phyloP scores from a whole-genome alignment of 2,113 vertebrate species.

The Clupea harengus region DNA sequence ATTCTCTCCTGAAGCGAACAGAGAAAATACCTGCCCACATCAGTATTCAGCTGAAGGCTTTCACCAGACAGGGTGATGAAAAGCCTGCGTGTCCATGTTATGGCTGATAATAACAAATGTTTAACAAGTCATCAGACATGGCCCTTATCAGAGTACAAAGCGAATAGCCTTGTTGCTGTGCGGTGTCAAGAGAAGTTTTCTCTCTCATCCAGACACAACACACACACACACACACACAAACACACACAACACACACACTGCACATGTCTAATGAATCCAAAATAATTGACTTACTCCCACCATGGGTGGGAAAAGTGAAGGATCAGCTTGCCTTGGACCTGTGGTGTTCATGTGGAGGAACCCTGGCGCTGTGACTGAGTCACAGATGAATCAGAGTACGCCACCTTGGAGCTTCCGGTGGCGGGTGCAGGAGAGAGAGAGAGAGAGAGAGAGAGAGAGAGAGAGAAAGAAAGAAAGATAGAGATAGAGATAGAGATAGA shows the following conservation, averaged over 20 bases:
- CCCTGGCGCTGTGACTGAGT: not conserved
- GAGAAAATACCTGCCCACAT: not conserved
- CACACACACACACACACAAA: not conserved
- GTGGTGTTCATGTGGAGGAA: not conserved
- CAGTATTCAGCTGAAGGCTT: slow-evolving; percentile 11
- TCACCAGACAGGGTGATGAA: not conserved
- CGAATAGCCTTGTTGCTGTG: not conserved
- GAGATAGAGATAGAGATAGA: not conserved
- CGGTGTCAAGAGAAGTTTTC: not conserved
- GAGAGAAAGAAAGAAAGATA: not conserved
- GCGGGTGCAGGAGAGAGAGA: not conserved
- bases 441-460: not conserved
- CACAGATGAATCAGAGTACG: slow-evolving; percentile 10
- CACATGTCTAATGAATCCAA: not conserved
- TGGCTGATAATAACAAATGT: slow-evolving; percentile 20
- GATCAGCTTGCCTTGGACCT: not conserved
- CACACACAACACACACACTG: not conserved
- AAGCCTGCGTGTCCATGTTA: not conserved
- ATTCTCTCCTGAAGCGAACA: not conserved
- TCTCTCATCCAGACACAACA: not conserved
- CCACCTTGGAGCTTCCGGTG: slow-evolving; percentile 2
- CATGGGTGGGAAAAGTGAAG: not conserved
- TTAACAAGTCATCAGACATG: slow-evolving; percentile 7
- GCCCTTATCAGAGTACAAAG: not conserved
- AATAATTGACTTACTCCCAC: no score